phyloP scores from a whole-genome alignment of 2,888 invertebrate species.

The Perizoma flavofasciatum region DNA sequence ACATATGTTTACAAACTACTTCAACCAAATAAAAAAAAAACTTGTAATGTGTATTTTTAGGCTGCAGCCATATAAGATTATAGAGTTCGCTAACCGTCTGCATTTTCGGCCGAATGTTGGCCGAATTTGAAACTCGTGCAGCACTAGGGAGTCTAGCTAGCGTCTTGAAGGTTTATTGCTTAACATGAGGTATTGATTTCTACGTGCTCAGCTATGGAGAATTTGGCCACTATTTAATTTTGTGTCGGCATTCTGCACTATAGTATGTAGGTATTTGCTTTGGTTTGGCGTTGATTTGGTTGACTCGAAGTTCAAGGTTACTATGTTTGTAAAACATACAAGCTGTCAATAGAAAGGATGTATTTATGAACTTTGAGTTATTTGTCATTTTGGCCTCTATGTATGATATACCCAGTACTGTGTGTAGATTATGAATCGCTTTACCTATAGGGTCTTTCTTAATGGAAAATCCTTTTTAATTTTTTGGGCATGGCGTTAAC shows the following conservation, averaged over 20 bases:
- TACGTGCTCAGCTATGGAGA: constrained; percentile 2
- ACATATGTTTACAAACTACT: too few species aligned
- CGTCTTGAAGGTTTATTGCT: constrained; percentile 8
- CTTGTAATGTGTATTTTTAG: too few species aligned
- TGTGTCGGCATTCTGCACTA: neutral
- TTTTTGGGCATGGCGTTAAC: too few species aligned
- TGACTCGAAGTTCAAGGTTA: neutral
- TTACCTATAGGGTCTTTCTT: too few species aligned
- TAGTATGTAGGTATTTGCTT: neutral
- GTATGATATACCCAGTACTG: too few species aligned
- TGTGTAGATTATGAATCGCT: too few species aligned
- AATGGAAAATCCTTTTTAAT: too few species aligned
- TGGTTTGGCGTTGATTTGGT: neutral
- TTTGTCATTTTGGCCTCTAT: neutral
- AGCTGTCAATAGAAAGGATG: neutral
- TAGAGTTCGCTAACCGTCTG: neutral
- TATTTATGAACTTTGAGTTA: neutral
- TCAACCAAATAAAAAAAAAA: too few species aligned
- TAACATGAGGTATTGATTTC: constrained; percentile 9
- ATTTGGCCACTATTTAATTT: neutral
- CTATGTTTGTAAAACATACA: neutral
- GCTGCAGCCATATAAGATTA: too few species aligned
- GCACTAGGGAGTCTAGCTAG: neutral
- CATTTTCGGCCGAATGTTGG: neutral
- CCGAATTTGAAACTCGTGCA: neutral